Conservation (phyloP, 2,888 invertebrate species). For the Drosophila mulleri region DNA sequence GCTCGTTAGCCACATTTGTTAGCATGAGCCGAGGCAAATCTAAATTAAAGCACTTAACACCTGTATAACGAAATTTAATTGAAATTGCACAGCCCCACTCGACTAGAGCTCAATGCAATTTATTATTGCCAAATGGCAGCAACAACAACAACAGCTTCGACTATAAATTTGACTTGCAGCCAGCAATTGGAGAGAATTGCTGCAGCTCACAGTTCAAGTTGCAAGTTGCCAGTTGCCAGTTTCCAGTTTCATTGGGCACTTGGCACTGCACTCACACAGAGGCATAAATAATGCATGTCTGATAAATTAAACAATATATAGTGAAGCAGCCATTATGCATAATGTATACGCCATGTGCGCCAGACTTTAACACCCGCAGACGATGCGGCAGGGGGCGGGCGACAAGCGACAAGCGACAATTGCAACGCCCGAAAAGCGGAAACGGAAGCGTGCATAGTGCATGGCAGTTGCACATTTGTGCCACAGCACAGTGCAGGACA, state of each 20-base stretch:
- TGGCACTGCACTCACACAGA: slow-evolving; percentile 26
- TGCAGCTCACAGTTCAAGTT: slow-evolving; percentile 41
- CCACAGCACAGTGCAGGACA: slow-evolving; percentile 24
- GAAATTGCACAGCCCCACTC: slow-evolving; percentile 43
- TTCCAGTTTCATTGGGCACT: slow-evolving; percentile 40
- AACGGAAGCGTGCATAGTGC: slow-evolving; percentile 74
- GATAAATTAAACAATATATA: slow-evolving; percentile 81
- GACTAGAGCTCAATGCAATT: slow-evolving; percentile 44
- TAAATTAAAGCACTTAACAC: slow-evolving; percentile 70
- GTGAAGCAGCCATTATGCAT: slow-evolving; percentile 74
- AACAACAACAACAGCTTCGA: slow-evolving; percentile 15
- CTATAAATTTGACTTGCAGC: slow-evolving; percentile 60
- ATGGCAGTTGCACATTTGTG: slow-evolving; percentile 76
- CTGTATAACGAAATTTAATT: slow-evolving; percentile 66
- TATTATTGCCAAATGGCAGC: slow-evolving; percentile 53
- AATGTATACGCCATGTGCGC: slow-evolving; percentile 73
- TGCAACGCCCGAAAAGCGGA: slow-evolving; percentile 73
- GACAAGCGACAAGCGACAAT: slow-evolving; percentile 65
- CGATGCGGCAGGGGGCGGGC: slow-evolving; percentile 4
- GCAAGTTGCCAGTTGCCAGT: slow-evolving; percentile 49
- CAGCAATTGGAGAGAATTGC: slow-evolving; percentile 23
- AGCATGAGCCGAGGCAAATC: slow-evolving; percentile 55
- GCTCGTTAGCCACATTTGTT: slow-evolving; percentile 69
- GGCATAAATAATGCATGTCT: slow-evolving; percentile 80
- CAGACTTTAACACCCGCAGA: slow-evolving; percentile 63